phyloP scores from a whole-genome alignment of 2,888 invertebrate species.

The Polia nebulosa region DNA sequence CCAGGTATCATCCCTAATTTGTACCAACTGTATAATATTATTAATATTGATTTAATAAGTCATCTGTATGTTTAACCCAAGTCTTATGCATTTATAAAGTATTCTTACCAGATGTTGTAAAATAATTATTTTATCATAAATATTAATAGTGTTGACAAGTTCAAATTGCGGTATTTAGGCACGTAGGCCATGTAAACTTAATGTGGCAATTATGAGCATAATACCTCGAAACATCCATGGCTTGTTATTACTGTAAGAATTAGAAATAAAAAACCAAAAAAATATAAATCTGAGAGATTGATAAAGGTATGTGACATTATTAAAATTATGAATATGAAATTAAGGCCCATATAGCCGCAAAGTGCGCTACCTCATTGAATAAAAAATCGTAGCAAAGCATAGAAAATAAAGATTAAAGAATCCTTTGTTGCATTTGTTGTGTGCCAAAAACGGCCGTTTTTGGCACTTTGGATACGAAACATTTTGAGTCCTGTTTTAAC shows the following conservation, averaged over 20 bases:
- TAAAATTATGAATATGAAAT: conserved; percentile 29
- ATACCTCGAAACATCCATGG: not conserved
- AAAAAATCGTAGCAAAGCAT: no score
- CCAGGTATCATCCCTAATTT: not conserved
- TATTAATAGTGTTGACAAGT: not conserved
- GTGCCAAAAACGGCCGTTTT: no score
- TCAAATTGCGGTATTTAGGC: not conserved
- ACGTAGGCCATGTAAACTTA: not conserved
- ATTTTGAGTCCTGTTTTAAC: no score
- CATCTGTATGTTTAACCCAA: not conserved
- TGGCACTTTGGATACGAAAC: no score
- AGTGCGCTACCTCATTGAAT: no score
- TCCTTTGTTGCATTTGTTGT: no score
- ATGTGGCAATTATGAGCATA: not conserved
- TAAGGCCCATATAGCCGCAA: no score
- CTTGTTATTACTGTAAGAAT: not conserved
- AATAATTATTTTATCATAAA: not conserved
- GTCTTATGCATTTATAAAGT: conserved; percentile 21
- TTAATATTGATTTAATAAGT: not conserved
- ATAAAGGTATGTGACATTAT: conserved; percentile 12
- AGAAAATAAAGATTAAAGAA: no score
- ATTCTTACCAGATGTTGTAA: not conserved
- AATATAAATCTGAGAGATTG: conserved; percentile 1
- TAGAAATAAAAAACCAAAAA: no score
- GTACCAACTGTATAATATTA: not conserved